Conservation (phyloP, 2,113 vertebrate genomes). For the Nibea albiflora region DNA sequence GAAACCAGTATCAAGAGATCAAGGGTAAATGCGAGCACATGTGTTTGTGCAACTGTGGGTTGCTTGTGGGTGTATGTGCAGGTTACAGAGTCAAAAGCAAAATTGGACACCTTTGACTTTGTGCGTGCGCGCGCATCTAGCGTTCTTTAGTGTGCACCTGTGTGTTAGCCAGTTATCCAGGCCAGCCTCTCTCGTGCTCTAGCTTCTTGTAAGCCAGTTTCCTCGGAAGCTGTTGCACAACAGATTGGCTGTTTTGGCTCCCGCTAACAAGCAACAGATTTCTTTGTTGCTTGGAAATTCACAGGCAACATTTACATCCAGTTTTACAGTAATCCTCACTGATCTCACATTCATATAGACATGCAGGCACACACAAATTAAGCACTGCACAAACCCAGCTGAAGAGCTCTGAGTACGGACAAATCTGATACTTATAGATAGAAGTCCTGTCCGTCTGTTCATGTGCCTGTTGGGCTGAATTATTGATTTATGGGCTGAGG, state of each 20-base stretch:
- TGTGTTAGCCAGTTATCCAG: slow-evolving; percentile 30
- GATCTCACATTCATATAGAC: slow-evolving; percentile 29
- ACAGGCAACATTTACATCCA: slow-evolving; percentile 27
- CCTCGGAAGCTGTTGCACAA: slow-evolving; percentile 37
- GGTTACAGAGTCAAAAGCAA: slow-evolving; percentile 18
- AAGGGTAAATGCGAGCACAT: neutral
- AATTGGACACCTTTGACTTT: slow-evolving; percentile 20
- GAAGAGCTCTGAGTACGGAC: neutral
- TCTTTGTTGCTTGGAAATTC: slow-evolving; percentile 48
- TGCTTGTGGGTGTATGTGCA: slow-evolving; percentile 13
- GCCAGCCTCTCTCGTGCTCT: slow-evolving; percentile 12
- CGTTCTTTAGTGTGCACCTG: neutral
- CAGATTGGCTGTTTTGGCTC: slow-evolving; percentile 59
- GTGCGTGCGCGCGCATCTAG: neutral
- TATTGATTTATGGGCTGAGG: neutral
- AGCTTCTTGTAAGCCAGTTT: slow-evolving; percentile 38
- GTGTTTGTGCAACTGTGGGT: slow-evolving; percentile 9
- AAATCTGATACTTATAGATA: neutral
- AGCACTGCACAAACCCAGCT: slow-evolving; percentile 9
- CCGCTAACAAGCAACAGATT: slow-evolving; percentile 40
- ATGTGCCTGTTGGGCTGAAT: neutral
- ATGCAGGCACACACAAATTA: neutral
- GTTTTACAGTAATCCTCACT: slow-evolving; percentile 40
- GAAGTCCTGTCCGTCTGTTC: neutral
- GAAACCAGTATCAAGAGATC: slow-evolving; percentile 15